Evolutionary conservation across 2,888 invertebrate genomes (phyloP), one percentile per base, ranked within the genome.

Genomic region (Heliconius sara): DNA sequence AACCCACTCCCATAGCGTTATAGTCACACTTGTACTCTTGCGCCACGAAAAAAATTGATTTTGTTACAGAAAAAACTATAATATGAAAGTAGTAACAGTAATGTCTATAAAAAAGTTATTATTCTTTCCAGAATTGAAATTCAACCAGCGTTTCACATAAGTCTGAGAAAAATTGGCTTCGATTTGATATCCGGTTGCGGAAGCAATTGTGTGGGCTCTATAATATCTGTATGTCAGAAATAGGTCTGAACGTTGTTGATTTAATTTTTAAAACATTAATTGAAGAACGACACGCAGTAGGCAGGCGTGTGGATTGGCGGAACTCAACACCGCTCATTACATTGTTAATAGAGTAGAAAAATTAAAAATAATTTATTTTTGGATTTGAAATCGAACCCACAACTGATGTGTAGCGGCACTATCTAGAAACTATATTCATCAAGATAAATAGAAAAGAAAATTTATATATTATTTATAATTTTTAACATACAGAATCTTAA

Each of bases 111-210:
- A 30, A 34, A 19, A 34, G 66, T 66, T n/a, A 13, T 27, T 47
- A n/a, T 47, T 22, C 6, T n/a, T 30, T 57, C 30, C 12, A 0
- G 12, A 72, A 72, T 72, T n/a, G 72, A 34, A 57, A 57, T 72
- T 57, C 57, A 3, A n/a, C 19, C 9, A 57, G 27, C 57, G 57
- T 72, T 72, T 30, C n/a, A 30, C 30, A 30, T 52, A 10, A 57
- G 52, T 30, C 71, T 30, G 3, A 27, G 52, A 52, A 71, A 71
- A 27, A 71, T 57, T 57, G 72, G 57, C 5, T 30, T 72, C 16
- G 57, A 72, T 72, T 57, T 72, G 57, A 72, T 52, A 34, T 73
- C 57, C 34, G 57, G 73, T 60, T n/a, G 25, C 30, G 57, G 7
- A n/a, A 60, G 57, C 34, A 0, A 34, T 73, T 73, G 30, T 34